These are phyloP conservation scores for Pterostichus niger DNA, from an alignment of 2,888 invertebrate genomes.

Conservation along the genomic window DNA sequence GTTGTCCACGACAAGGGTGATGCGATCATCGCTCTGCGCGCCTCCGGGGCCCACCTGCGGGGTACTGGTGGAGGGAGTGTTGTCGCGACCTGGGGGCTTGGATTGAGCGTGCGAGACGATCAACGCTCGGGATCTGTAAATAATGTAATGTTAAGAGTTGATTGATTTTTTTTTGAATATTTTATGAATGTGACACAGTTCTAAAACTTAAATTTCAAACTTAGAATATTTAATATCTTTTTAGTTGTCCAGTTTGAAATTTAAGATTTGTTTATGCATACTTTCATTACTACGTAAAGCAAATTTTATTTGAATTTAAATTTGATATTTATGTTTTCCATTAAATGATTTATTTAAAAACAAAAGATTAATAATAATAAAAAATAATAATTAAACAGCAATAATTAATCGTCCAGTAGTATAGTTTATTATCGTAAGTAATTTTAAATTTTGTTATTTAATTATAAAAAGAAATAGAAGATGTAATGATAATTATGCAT, in stretches of 20 bases:
- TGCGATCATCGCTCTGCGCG: conserved; percentile 83
- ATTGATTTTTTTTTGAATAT: background rate
- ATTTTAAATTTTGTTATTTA: too few relatives aligned
- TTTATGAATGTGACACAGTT: background rate
- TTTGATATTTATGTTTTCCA: too few relatives aligned
- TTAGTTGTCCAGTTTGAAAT: background rate
- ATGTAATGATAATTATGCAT: conserved; percentile 18
- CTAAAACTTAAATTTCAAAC: background rate
- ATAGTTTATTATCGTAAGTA: conserved; percentile 13
- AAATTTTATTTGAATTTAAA: too few relatives aligned
- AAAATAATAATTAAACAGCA: conserved; percentile 9
- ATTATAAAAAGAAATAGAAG: background rate
- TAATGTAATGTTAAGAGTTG: background rate
- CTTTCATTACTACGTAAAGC: background rate
- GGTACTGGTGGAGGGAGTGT: conserved; percentile 67
- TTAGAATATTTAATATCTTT: background rate
- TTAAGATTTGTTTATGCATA: conserved; percentile 3
- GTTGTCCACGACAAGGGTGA: conserved; percentile 97
- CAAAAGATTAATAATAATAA: too few relatives aligned
- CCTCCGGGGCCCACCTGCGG: conserved; percentile 53
- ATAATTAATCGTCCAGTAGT: conserved; percentile 41
- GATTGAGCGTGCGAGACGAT: conserved; percentile 69
- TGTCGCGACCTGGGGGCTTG: conserved; percentile 30
- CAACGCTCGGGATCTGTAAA: conserved; percentile 73
- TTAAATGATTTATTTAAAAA: too few relatives aligned